These are phyloP conservation scores for Drosophila kuntzei DNA, from an alignment of 2,888 invertebrate species.

Conservation along the genomic window DNA sequence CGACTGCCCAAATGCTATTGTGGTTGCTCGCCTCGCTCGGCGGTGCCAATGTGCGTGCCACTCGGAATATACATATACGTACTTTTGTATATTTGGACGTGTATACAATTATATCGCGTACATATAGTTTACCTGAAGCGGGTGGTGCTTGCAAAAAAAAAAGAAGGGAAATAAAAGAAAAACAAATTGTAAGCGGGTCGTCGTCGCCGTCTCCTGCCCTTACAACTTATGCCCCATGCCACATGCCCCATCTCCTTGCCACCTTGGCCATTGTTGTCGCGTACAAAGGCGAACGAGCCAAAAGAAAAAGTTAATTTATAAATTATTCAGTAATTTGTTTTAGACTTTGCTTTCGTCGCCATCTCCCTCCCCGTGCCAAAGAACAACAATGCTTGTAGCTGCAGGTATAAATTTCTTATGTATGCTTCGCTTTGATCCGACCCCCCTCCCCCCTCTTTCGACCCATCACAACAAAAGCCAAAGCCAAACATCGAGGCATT, in stretches of 20 bases:
- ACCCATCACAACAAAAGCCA: not conserved
- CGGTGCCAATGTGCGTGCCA: slow-evolving; percentile 53
- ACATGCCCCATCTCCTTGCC: not conserved
- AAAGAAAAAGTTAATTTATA: slow-evolving; percentile 77
- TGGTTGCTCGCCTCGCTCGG: slow-evolving; percentile 11
- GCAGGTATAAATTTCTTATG: slow-evolving; percentile 72
- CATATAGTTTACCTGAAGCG: slow-evolving; percentile 32
- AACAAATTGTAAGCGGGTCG: slow-evolving; percentile 36
- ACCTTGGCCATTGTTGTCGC: slow-evolving; percentile 56
- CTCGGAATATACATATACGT: slow-evolving; percentile 13
- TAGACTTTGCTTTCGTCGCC: slow-evolving; percentile 71
- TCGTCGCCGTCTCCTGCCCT: not conserved
- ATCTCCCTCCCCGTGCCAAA: slow-evolving; percentile 10
- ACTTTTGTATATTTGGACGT: slow-evolving; percentile 1
- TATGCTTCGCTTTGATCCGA: slow-evolving; percentile 68
- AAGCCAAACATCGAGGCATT: slow-evolving; percentile 47
- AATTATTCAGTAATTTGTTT: slow-evolving; percentile 83
- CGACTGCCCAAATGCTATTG: slow-evolving; percentile 43
- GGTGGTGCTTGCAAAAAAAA: slow-evolving; percentile 41
- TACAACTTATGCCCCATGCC: slow-evolving; percentile 3
- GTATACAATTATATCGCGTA: slow-evolving; percentile 19
- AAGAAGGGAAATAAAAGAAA: not conserved
- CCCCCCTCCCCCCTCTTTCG: slow-evolving; percentile 16
- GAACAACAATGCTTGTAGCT: slow-evolving; percentile 41
- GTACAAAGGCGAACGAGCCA: slow-evolving; percentile 57